These are phyloP conservation scores for Drosophila sp. DNA, from an alignment of 1,140 invertebrate genomes.

Conservation along the genomic window DNA sequence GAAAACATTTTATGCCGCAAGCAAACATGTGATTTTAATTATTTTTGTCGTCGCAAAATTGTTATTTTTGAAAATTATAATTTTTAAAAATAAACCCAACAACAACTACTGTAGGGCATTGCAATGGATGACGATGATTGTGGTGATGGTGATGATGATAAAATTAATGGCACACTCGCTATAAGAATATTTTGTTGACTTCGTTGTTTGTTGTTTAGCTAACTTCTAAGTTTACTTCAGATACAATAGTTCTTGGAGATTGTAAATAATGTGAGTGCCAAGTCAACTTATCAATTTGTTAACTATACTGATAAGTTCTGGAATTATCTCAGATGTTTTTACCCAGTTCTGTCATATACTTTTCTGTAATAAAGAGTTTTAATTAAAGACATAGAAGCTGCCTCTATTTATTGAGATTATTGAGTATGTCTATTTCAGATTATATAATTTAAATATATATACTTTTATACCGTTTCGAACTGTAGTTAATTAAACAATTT, in stretches of 20 bases:
- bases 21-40: conserved; percentile 82
- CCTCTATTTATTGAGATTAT: no score
- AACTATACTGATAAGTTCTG: background rate
- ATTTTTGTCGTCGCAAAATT: conserved; percentile 78
- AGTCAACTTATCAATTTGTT: conserved; percentile 8
- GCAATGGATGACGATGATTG: conserved; percentile 26
- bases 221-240: background rate
- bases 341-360: no score
- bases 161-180: conserved; percentile 28
- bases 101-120: conserved; percentile 38
- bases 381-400: no score
- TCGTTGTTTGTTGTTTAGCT: background rate
- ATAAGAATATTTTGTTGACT: conserved; percentile 1
- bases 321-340: background rate
- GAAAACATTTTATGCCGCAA: conserved; percentile 75
- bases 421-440: no score
- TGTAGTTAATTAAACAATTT: no score
- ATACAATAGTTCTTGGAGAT: background rate
- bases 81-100: conserved; percentile 73
- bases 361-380: no score
- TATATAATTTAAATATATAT: no score
- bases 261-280: conserved; percentile 5
- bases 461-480: no score
- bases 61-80: conserved; percentile 82
- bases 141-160: conserved; percentile 23